phyloP scores from a whole-genome alignment of 1,140 invertebrate genomes.

The Euura lappo region DNA sequence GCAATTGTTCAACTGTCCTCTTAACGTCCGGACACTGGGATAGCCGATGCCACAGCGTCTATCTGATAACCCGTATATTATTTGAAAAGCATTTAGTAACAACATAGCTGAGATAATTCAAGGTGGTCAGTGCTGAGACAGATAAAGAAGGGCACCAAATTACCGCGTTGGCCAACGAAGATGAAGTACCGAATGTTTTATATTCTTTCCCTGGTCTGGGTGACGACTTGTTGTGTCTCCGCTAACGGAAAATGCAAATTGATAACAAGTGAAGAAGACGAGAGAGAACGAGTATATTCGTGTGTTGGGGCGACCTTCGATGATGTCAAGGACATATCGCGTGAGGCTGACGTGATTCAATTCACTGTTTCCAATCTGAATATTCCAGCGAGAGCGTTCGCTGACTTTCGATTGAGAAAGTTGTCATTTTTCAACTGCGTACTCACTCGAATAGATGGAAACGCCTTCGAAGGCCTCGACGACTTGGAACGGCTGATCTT shows the following conservation, averaged over 20 bases:
- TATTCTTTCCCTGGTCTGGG: too few species aligned
- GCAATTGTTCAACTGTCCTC: not conserved
- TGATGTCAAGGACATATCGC: slow-evolving; percentile 36
- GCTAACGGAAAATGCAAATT: slow-evolving; percentile 40
- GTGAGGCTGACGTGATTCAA: slow-evolving; percentile 44
- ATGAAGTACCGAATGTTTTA: too few species aligned
- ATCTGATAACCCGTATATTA: too few species aligned
- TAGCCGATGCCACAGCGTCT: too few species aligned
- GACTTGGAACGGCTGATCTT: slow-evolving; percentile 40
- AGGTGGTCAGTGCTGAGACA: too few species aligned
- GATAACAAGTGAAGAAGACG: slow-evolving; percentile 32
- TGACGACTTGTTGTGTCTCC: not conserved
- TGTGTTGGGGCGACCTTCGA: slow-evolving; percentile 37
- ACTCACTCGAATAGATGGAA: slow-evolving; percentile 24
- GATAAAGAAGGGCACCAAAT: too few species aligned
- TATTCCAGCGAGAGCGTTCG: slow-evolving; percentile 36
- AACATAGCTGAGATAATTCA: too few species aligned
- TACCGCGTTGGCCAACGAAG: too few species aligned
- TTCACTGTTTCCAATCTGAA: slow-evolving; percentile 41
- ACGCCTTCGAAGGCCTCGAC: slow-evolving; percentile 38
- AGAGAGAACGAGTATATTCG: slow-evolving; percentile 40
- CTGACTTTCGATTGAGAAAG: slow-evolving; percentile 31
- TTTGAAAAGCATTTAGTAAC: too few species aligned
- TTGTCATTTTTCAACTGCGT: slow-evolving; percentile 47
- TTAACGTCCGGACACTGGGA: not conserved